A percentile compares a stretch with the other conserved stretches of the same genome.
Evolutionary conservation across 2,113 vertebrate genomes (phyloP).

Genomic region (Clupea harengus): DNA sequence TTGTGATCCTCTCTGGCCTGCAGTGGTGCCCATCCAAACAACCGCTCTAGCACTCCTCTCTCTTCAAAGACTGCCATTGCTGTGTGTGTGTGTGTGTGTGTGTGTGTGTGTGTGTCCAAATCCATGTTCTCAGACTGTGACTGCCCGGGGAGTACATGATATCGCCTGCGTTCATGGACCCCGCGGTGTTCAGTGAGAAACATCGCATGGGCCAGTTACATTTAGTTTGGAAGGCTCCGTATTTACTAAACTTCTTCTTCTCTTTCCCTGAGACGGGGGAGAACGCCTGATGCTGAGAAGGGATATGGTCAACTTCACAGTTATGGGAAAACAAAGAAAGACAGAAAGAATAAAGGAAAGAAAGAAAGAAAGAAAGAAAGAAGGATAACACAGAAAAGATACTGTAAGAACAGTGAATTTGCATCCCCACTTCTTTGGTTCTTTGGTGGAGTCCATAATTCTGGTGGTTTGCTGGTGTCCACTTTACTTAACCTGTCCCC

Average conservation of each 20-base stretch:
- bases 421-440: no score
- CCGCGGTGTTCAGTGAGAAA: constrained; percentile 49
- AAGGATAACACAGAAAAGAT: no score
- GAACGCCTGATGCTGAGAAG: constrained; percentile 31
- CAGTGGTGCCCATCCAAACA: constrained; percentile 21
- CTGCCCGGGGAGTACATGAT: constrained; percentile 25
- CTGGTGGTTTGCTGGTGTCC: no score
- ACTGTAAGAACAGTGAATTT: no score
- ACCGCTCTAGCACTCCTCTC: constrained; percentile 17
- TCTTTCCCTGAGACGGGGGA: constrained; percentile 29
- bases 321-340: no score
- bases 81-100: no score
- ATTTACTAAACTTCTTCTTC: constrained; percentile 42
- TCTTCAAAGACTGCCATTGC: constrained; percentile 44
- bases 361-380: no score
- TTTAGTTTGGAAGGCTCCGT: constrained; percentile 48
- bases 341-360: no score
- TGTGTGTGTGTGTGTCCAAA: no score
- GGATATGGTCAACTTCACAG: no score
- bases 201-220: constrained; percentile 41
- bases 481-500: no score
- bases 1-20: constrained; percentile 37
- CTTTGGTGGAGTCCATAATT: no score
- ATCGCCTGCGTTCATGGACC: constrained; percentile 35
- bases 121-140: neutral